phyloP scores from a whole-genome alignment of 2,888 invertebrate genomes.

The Nematopogon swammerdamellus region DNA sequence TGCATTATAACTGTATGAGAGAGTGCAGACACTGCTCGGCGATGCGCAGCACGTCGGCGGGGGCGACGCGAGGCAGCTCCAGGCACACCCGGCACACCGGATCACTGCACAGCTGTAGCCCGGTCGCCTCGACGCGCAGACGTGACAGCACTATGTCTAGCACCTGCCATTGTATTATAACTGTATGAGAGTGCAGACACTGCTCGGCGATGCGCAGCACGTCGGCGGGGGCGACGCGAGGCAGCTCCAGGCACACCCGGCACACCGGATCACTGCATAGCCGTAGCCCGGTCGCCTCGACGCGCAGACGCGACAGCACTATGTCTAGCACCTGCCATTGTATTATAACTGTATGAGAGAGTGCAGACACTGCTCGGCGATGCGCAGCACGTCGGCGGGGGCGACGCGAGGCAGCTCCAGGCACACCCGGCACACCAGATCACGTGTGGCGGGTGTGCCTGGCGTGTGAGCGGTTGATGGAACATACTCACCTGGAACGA shows the following conservation, averaged over 20 bases:
- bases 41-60: conserved; percentile 29
- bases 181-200: neutral
- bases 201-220: conserved; percentile 36
- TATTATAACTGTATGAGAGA: neutral
- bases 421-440: conserved; percentile 7
- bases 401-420: conserved; percentile 30
- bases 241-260: conserved; percentile 33
- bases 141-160: conserved; percentile 28
- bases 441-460: neutral
- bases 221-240: conserved; percentile 22
- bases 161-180: conserved; percentile 16
- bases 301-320: conserved; percentile 29
- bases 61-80: conserved; percentile 27
- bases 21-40: conserved; percentile 21
- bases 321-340: conserved; percentile 25
- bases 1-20: neutral
- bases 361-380: neutral
- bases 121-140: conserved; percentile 32
- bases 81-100: conserved; percentile 32
- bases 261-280: conserved; percentile 37
- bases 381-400: conserved; percentile 18
- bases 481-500: too few species aligned
- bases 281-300: conserved; percentile 30
- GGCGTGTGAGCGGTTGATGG: too few species aligned
- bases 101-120: conserved; percentile 35